phyloP scores from a whole-genome alignment of 2,113 vertebrate genomes.

The Syrmaticus mikado region DNA sequence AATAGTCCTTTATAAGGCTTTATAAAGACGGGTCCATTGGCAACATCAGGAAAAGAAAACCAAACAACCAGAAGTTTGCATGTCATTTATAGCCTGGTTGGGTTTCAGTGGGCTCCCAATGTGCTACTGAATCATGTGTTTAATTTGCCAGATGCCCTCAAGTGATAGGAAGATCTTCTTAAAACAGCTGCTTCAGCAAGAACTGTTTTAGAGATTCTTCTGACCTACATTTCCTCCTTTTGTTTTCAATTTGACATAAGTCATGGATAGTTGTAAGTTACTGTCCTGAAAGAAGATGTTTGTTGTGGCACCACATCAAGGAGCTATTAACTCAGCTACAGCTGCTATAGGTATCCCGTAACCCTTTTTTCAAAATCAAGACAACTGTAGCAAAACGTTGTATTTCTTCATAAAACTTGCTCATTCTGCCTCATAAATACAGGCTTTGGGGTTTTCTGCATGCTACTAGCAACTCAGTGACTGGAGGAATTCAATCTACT shows the following conservation, averaged over 20 bases:
- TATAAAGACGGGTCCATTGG: neutral
- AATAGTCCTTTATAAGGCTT: conserved; percentile 17
- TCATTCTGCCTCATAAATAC: neutral
- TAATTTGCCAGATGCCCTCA: neutral
- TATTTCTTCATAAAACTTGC: neutral
- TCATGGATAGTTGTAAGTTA: neutral
- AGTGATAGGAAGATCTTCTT: neutral
- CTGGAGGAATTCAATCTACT: neutral
- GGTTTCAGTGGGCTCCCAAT: neutral
- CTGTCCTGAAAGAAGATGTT: neutral
- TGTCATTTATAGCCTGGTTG: neutral
- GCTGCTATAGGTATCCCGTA: neutral
- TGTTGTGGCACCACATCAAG: neutral
- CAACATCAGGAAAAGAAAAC: neutral
- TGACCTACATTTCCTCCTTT: neutral
- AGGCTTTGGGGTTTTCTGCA: neutral
- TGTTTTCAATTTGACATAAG: neutral
- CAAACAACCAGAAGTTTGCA: neutral
- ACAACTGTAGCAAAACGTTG: neutral
- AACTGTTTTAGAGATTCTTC: neutral
- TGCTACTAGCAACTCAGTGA: neutral
- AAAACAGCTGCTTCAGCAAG: neutral
- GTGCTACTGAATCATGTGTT: neutral
- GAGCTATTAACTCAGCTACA: neutral
- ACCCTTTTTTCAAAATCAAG: neutral